These are phyloP conservation scores for Drosophila kambysellisi DNA, from an alignment of 2,888 invertebrate genomes.

Conservation along the genomic window DNA sequence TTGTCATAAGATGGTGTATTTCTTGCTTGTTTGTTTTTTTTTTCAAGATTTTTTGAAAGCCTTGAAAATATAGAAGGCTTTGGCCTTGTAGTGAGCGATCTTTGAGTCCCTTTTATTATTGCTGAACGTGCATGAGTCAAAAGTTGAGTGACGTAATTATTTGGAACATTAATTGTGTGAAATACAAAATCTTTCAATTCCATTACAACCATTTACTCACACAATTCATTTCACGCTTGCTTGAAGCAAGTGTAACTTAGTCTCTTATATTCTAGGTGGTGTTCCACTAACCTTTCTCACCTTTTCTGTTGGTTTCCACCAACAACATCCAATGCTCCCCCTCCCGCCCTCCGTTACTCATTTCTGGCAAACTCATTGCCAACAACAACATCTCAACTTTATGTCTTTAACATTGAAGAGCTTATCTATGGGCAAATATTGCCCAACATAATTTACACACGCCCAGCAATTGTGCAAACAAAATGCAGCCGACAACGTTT, in stretches of 20 bases:
- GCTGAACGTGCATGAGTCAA: not conserved
- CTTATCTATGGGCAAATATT: slow-evolving; percentile 67
- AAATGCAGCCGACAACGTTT: slow-evolving; percentile 73
- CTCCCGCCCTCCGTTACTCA: not conserved
- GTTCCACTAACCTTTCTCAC: slow-evolving; percentile 56
- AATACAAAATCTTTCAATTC: not conserved
- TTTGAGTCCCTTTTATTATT: not conserved
- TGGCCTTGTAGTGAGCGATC: not conserved
- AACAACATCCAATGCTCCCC: slow-evolving; percentile 7
- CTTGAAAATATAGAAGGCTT: not conserved
- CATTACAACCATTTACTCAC: not conserved
- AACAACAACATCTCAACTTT: slow-evolving; percentile 30
- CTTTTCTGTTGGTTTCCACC: slow-evolving; percentile 43
- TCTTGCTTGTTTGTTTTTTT: not conserved
- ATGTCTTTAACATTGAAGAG: slow-evolving; percentile 40
- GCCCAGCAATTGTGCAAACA: slow-evolving; percentile 71
- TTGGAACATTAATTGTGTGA: not conserved
- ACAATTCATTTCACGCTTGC: not conserved
- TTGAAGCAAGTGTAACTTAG: not conserved
- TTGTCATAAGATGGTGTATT: not conserved
- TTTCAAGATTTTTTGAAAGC: not conserved
- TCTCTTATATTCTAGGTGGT: slow-evolving; percentile 1
- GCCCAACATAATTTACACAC: slow-evolving; percentile 73
- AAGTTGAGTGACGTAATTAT: not conserved
- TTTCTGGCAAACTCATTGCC: slow-evolving; percentile 14